Evolutionary conservation across 2,113 vertebrate genomes (phyloP), one percentile per base, ranked within the genome.

Genomic region (Varanus komodoensis): DNA sequence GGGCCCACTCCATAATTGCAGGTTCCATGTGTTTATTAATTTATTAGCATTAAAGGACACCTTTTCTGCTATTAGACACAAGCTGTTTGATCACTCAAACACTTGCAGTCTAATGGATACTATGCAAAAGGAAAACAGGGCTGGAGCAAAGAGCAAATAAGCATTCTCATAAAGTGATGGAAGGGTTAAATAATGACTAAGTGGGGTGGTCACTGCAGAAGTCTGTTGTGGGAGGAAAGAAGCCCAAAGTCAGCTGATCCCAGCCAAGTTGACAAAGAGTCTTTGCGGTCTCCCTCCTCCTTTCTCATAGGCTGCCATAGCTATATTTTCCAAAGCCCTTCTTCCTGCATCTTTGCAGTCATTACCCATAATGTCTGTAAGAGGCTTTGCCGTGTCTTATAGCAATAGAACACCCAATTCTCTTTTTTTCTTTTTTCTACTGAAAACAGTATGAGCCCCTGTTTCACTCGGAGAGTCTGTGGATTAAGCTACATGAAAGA

Each of bases 311-410:
- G 9, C 29, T 71, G 27, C 69, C 12, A 61, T 61, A 61, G 57
- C 21, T 50, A 50, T 80, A 3, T 87, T 74, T n/a, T 67, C 79
- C 87, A 73, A 74, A 86, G 79, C 67, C 8, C 19, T 38, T n/a
- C 52, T 54, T 52, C 21, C n/a, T 17, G 0, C 50, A 14, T 61
- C 21, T 6, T 87, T 90, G 17, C 7, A 19, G 6, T 48, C 86
- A 25, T 12, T 86, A 52, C 68, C 67, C 77, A 87, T 57, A 90
- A 1, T 82, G 1, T 38, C 57, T 89, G 9, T 52, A 54, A 84
- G 17, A 25, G n/a, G 61, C n/a, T 90, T 64, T 89, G 32, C 0
- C 27, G 67, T 84, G 8, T 78, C 21, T 90, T n/a, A 90, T 90
- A 84, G 44, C 0, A 8, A 82, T 79, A 17, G 68, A 64, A 19